Percentiles rank a stretch among this genome's conserved stretches.
phyloP scores from a whole-genome alignment of 2,797 vertebrate species.

The Danio tinwini region DNA sequence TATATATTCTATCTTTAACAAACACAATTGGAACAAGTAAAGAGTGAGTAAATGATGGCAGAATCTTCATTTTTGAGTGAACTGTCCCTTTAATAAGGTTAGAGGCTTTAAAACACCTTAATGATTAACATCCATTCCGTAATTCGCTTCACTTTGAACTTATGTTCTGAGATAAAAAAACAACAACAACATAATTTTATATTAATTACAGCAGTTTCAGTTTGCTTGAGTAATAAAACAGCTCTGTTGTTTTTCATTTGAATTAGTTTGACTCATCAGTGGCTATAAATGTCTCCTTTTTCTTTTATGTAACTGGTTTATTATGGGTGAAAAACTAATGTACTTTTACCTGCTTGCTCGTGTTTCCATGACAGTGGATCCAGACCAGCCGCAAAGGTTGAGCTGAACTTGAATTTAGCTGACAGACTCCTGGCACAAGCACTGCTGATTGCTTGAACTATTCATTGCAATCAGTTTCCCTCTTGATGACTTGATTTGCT shows the following conservation, averaged over 20 bases:
- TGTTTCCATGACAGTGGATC: constrained; percentile 34
- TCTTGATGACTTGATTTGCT: constrained; percentile 34
- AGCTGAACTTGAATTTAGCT: constrained; percentile 22
- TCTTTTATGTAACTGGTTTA: constrained; percentile 22
- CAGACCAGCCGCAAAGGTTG: constrained; percentile 21
- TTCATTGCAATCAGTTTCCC: constrained; percentile 36
- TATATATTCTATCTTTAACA: too few species aligned
- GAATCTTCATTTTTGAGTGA: too few species aligned
- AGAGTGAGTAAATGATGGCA: too few species aligned
- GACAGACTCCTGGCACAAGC: constrained; percentile 33
- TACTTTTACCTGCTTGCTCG: constrained; percentile 10
- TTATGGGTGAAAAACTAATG: constrained; percentile 10
- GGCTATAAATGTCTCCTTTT: not conserved
- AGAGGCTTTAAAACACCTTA: constrained; percentile 68
- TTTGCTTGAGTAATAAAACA: not conserved
- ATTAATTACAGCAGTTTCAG: not conserved
- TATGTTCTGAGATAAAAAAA: not conserved
- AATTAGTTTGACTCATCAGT: not conserved
- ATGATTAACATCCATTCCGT: not conserved
- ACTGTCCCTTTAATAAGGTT: constrained; percentile 71
- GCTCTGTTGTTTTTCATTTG: not conserved
- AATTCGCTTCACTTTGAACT: constrained; percentile 12
- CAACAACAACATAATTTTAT: not conserved
- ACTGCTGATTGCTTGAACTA: constrained; percentile 45
- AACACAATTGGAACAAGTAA: too few species aligned